Base-by-base conservation (phyloP, 2,113 vertebrate species). In the Pseudorectes ferrugineus region DNA sequence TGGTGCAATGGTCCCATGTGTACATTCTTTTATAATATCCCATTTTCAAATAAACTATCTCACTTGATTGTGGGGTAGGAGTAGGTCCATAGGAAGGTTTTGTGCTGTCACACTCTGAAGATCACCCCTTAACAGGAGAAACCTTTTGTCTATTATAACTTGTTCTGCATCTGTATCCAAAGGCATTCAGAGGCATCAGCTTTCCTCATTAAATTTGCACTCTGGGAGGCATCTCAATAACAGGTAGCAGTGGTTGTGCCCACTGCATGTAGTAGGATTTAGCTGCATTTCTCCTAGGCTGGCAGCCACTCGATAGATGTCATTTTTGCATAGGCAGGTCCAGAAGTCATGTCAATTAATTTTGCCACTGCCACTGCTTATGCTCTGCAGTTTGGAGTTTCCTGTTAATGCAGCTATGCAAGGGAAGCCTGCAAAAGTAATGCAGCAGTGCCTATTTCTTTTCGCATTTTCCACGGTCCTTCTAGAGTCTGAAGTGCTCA, bases 1-100 rank as follows among this genome's bases (percentile, higher is more conserved):
- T 8, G 14, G 40, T 7, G 6, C 57, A 55, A 25, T 10, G 48
- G 20, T 16, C 45, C 15, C 0, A 0, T 0, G 1, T n/a, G 14
- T 36, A n/a, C 19, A 3, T 85, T 35, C 42, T 38, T 81, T n/a
- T n/a, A n/a, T n/a, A n/a, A n/a, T n/a, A n/a, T 5, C 28, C 35
- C 26, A 55, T 43, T 85, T 79, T 51, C 52, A 93, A 84, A 76
- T 49, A 45, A 72, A 57, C 26, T 33, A 15, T 25, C 23, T 76
- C 43, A 11, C 24, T 61, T 89, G 28, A 22, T n/a, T 59, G 14
- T 59, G 10, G 26, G 18, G 12, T 71, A 58, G 54, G 83, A 87
- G 10, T 42, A 66, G 26, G 29, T 86, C 40, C 45, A n/a, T 28
- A 14, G 66, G 35, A 54, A 92, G 66, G 26, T 31, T 65, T 19